phyloP scores from a whole-genome alignment of 2,113 vertebrate species.

The Cathartes aura region DNA sequence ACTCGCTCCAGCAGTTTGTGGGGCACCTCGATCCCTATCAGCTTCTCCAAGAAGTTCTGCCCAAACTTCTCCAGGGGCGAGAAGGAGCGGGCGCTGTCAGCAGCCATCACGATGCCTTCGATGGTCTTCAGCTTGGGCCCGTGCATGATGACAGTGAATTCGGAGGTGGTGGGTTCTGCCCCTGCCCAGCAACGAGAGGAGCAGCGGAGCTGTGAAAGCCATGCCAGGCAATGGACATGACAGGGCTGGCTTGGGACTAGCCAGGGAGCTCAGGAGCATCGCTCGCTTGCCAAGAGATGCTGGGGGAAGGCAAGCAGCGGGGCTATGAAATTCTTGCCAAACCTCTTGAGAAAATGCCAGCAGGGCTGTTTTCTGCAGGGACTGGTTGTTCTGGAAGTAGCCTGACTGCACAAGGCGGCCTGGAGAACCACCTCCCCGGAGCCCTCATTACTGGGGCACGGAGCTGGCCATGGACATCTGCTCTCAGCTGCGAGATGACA shows the following conservation, averaged over 20 bases:
- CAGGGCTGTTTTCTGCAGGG: not conserved
- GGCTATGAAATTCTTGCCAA: not conserved
- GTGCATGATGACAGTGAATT: constrained; percentile 98
- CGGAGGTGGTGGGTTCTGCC: constrained; percentile 96
- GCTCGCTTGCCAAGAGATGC: fast-evolving
- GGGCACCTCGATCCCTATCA: constrained; percentile 96
- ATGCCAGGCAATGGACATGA: not conserved
- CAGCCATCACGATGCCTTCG: constrained; percentile 98
- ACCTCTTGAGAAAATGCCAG: not conserved
- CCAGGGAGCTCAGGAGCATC: not conserved
- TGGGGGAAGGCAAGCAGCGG: not conserved
- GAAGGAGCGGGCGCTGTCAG: constrained; percentile 94
- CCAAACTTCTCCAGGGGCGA: constrained; percentile 97
- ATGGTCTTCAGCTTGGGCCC: constrained; percentile 96
- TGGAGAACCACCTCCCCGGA: not conserved
- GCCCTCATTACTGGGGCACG: fast-evolving
- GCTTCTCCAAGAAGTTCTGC: constrained; percentile 97
- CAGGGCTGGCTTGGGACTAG: not conserved
- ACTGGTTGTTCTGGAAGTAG: not conserved
- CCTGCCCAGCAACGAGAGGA: constrained; percentile 71
- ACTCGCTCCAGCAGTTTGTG: constrained; percentile 96
- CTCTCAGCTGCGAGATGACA: not conserved
- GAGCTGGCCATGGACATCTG: not conserved
- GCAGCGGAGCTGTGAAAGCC: not conserved
- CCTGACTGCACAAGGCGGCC: not conserved